phyloP scores from a whole-genome alignment of 2,888 invertebrate genomes.

The Chrysomela aeneicollis region DNA sequence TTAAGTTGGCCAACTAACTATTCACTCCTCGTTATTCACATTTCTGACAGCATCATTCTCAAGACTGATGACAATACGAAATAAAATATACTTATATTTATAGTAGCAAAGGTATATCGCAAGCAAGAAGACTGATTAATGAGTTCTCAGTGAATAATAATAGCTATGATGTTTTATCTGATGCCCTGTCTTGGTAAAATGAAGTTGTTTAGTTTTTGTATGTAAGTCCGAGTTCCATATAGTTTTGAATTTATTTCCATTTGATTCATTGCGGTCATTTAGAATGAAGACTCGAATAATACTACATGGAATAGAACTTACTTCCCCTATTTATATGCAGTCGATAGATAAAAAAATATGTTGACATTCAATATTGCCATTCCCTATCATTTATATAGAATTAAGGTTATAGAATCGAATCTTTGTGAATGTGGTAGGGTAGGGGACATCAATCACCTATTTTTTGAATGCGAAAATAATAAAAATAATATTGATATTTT shows the following conservation, averaged over 20 bases:
- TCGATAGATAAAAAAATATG: too few species aligned
- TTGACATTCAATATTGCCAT: too few species aligned
- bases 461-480: too few species aligned
- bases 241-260: neutral
- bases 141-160: constrained; percentile 25
- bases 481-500: too few species aligned
- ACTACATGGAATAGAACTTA: too few species aligned
- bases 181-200: neutral
- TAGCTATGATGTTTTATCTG: constrained; percentile 24
- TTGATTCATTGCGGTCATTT: neutral
- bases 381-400: too few species aligned
- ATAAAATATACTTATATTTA: neutral
- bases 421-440: too few species aligned
- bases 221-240: neutral
- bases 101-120: constrained; percentile 3
- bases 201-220: neutral
- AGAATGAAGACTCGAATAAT: too few species aligned
- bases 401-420: too few species aligned
- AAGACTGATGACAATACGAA: neutral
- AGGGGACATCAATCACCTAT: too few species aligned
- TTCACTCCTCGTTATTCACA: neutral
- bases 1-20: neutral
- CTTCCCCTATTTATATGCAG: too few species aligned
- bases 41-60: neutral
- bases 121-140: neutral